A percentile compares a stretch with the other conserved stretches of the same genome.
phyloP scores from a whole-genome alignment of 2,113 vertebrate species.

The Pollachius pollachius region DNA sequence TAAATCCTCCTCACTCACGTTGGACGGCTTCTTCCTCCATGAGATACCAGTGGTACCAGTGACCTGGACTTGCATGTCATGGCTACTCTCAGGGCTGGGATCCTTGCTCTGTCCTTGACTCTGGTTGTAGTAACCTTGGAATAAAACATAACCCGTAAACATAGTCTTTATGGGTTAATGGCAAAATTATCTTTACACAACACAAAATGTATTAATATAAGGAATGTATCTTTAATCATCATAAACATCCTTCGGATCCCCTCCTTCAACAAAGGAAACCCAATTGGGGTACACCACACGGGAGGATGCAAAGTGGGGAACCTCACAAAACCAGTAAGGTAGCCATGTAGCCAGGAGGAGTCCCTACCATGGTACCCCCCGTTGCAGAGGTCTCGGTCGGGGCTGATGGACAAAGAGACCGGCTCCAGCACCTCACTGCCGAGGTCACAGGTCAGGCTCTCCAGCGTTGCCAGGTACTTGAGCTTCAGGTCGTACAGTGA shows the following conservation, averaged over 20 bases:
- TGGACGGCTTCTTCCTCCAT: constrained; percentile 81
- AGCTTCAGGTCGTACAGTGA: constrained; percentile 90
- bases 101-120: constrained; percentile 22
- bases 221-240: too few species aligned
- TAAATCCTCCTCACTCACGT: constrained; percentile 59
- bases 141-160: neutral
- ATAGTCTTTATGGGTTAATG: too few species aligned
- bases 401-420: constrained; percentile 69
- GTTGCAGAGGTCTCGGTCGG: constrained; percentile 80
- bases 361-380: constrained; percentile 48
- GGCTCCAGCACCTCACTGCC: constrained; percentile 85
- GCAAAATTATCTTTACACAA: too few species aligned
- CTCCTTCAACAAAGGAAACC: too few species aligned
- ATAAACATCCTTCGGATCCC: too few species aligned
- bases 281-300: too few species aligned
- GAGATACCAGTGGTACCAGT: constrained; percentile 88
- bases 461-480: constrained; percentile 94
- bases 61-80: constrained; percentile 78
- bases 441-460: constrained; percentile 84
- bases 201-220: too few species aligned
- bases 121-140: constrained; percentile 45
- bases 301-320: too few species aligned
- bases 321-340: too few species aligned
- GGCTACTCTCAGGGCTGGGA: constrained; percentile 36
- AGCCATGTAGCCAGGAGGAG: neutral